Evolutionary conservation across 2,888 invertebrate species (phyloP), one percentile per base, ranked within the genome.

Genomic region (Nasonia oneida): DNA sequence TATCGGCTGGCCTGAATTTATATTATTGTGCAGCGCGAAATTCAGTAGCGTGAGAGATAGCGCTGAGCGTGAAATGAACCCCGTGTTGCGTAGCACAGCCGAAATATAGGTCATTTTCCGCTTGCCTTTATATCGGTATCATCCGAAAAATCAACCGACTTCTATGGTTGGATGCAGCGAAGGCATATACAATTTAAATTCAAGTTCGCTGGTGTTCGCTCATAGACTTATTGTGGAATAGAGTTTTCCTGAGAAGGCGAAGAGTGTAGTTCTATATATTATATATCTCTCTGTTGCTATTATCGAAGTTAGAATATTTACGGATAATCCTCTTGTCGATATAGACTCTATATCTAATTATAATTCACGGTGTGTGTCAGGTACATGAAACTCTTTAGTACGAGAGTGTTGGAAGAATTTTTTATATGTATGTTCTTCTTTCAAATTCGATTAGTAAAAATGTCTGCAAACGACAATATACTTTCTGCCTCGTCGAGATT

Each of bases 1-100:
- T 64, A 79, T 67, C 67, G 78, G 70, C 47, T 80, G 80, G 37
- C 80, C 80, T 80, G 57, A 71, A 80, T 80, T 57, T 50, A 33
- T 33, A 53, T 75, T 53, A 53, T 75, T 18, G 42, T 57, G 37
- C 33, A 29, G 33, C 67, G 67, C 23, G 67, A 67, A 67, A 67
- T 67, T 67, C 33, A 67, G 67, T 4, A 37, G 4, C 37, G 37
- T 12, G 67, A 12, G 33, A 29, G 10, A 29, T 29, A 14, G 67
- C 2, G 14, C 33, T 14, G 4, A 29, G 14, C 67, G 33, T 29
- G n/a, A 33, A 29, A 33, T 67, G 33, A 67, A 29, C 14, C 33
- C 12, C 12, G 14, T 33, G 29, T 67, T 14, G 67, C 10, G 33
- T 10, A 12, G 14, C 67, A 29, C 15, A n/a, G 57, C 10, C 15